phyloP scores from a whole-genome alignment of 1,140 invertebrate species.

The Cepaea nemoralis region DNA sequence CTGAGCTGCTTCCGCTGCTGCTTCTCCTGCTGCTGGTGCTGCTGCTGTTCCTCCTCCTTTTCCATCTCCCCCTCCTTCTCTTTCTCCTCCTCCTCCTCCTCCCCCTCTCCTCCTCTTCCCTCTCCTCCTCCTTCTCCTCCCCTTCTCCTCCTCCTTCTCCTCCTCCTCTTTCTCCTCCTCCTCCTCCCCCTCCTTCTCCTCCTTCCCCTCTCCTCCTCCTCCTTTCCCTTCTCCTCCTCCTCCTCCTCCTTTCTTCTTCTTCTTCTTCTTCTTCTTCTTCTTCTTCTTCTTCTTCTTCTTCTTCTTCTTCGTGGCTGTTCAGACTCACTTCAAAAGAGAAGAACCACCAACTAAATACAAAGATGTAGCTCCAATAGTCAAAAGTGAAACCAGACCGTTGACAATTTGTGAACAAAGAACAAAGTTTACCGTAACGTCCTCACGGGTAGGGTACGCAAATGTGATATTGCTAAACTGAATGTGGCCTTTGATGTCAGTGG shows the following conservation, averaged over 20 bases:
- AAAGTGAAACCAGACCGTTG: not conserved
- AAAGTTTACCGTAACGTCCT: conserved; percentile 74
- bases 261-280: not conserved
- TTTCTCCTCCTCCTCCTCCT: too few relatives aligned
- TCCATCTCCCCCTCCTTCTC: too few relatives aligned
- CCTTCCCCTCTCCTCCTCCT: not conserved
- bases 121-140: not conserved
- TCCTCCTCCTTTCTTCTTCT: not conserved
- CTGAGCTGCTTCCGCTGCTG: too few relatives aligned
- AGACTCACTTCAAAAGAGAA: not conserved
- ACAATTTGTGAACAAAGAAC: not conserved
- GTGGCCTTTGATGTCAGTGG: conserved; percentile 74
- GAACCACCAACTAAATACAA: not conserved
- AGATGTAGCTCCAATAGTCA: not conserved
- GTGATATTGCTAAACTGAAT: conserved; percentile 82
- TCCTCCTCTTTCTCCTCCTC: not conserved
- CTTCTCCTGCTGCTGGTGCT: too few relatives aligned
- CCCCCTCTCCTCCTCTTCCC: not conserved
- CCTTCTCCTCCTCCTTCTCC: not conserved
- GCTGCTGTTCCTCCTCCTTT: too few relatives aligned
- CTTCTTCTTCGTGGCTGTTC: too few relatives aligned
- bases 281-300: not conserved
- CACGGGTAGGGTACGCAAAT: conserved; percentile 82
- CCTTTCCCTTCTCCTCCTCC: not conserved
- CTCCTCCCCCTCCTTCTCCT: not conserved